Evolutionary conservation across 30 jellyfish, hydroid and myxozoan genomes (phyloP).

Genomic region (Chironex yamaguchii): DNA sequence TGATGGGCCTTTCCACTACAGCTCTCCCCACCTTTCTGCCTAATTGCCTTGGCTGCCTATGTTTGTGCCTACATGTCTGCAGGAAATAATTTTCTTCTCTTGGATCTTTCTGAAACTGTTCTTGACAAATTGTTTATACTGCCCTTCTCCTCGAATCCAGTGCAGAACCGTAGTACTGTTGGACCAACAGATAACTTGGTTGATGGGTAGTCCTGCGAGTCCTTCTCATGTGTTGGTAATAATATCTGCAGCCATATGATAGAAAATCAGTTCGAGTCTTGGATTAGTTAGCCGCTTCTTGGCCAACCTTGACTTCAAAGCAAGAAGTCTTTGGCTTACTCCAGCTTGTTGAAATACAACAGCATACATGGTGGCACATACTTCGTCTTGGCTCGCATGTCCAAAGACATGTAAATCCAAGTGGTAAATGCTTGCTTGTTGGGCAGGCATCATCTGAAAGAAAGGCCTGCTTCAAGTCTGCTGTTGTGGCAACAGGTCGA

Average conservation of each 20-base stretch:
- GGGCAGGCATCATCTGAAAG: too few relatives aligned
- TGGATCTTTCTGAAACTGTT: slow-evolving; percentile 48
- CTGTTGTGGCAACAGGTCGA: too few relatives aligned
- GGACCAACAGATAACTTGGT: slow-evolving; percentile 30
- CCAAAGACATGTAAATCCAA: slow-evolving; percentile 57
- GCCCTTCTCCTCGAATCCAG: slow-evolving; percentile 58
- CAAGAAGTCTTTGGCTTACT: background rate
- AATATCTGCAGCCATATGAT: slow-evolving; percentile 61
- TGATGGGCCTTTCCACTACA: slow-evolving; percentile 61
- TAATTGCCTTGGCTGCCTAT: slow-evolving; percentile 71
- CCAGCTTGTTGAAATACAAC: slow-evolving; percentile 49
- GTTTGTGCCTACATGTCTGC: slow-evolving; percentile 65
- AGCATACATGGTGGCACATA: slow-evolving; percentile 31
- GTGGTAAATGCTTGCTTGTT: too few relatives aligned
- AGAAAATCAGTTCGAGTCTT: background rate
- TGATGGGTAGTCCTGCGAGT: slow-evolving; percentile 8
- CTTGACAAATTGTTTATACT: slow-evolving; percentile 69
- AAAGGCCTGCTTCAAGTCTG: too few relatives aligned
- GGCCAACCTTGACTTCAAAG: slow-evolving; percentile 17
- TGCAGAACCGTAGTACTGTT: slow-evolving; percentile 73
- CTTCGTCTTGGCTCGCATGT: slow-evolving; percentile 67
- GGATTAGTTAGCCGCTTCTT: slow-evolving; percentile 28
- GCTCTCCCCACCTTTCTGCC: background rate
- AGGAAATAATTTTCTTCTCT: slow-evolving; percentile 33
- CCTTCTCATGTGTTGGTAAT: background rate